phyloP scores from a whole-genome alignment of 2,888 invertebrate genomes.

The Halictus quadricinctus region DNA sequence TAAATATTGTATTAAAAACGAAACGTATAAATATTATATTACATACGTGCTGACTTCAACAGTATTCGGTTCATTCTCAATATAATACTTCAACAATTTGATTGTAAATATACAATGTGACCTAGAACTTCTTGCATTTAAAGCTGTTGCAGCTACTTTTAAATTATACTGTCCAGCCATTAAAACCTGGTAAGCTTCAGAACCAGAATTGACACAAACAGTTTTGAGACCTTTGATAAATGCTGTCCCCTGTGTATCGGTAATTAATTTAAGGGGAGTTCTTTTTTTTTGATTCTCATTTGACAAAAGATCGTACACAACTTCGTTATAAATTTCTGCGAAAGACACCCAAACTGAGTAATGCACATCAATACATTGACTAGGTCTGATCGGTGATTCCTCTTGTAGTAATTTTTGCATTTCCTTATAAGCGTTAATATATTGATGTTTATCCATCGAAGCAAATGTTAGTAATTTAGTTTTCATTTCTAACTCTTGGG shows the following conservation, averaged over 20 bases:
- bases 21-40: not conserved
- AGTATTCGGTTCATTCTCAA: slow-evolving; percentile 72
- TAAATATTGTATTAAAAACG: slow-evolving; percentile 1
- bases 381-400: slow-evolving; percentile 72
- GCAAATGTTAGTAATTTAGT: slow-evolving; percentile 75
- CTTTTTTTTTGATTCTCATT: slow-evolving; percentile 77
- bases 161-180: slow-evolving; percentile 91
- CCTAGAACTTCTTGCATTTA: slow-evolving; percentile 93
- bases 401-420: slow-evolving; percentile 78
- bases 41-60: slow-evolving; percentile 78
- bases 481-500: slow-evolving; percentile 74
- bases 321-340: slow-evolving; percentile 96
- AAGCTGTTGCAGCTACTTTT: slow-evolving; percentile 91
- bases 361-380: slow-evolving; percentile 67
- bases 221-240: slow-evolving; percentile 82
- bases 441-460: slow-evolving; percentile 74
- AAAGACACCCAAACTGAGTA: slow-evolving; percentile 92
- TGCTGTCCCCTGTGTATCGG: slow-evolving; percentile 74
- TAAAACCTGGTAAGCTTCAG: slow-evolving; percentile 94
- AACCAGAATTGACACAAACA: slow-evolving; percentile 87
- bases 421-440: slow-evolving; percentile 74
- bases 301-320: slow-evolving; percentile 91
- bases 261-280: slow-evolving; percentile 75
- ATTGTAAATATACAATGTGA: slow-evolving; percentile 96
- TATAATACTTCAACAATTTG: slow-evolving; percentile 87